phyloP scores from a whole-genome alignment of 64 coral and sea anemone genomes.

The Stichodactyla helianthus region DNA sequence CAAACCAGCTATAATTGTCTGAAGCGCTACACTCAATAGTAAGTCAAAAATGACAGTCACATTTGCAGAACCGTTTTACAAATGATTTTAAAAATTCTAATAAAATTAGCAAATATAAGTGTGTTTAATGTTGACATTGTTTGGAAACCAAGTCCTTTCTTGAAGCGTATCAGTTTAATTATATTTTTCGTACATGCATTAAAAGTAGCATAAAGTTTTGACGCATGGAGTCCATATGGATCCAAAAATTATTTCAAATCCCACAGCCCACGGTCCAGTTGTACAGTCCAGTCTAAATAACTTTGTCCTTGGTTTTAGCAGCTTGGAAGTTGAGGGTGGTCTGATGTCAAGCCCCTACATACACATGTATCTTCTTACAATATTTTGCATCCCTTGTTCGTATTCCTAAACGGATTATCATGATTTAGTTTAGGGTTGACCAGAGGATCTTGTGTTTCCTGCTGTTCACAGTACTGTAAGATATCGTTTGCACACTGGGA shows the following conservation, averaged over 20 bases:
- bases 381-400: constrained; percentile 34
- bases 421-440: constrained; percentile 24
- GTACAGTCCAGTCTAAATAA: no score
- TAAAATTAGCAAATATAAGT: background rate
- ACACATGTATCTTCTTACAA: background rate
- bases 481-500: constrained; percentile 49
- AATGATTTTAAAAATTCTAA: background rate
- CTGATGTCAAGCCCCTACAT: no score
- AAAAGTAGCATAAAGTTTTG: no score
- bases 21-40: background rate
- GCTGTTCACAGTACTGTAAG: constrained; percentile 52
- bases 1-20: no score
- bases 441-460: constrained; percentile 39
- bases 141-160: background rate
- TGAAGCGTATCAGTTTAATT: no score
- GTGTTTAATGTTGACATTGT: background rate
- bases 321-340: no score
- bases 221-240: no score
- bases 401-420: constrained; percentile 42
- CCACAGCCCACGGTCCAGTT: no score
- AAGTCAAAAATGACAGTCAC: background rate
- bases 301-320: no score
- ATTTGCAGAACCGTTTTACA: background rate
- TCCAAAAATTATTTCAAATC: no score
- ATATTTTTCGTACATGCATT: no score